Evolutionary conservation across 2,113 vertebrate genomes (phyloP).

Genomic region (Podilymbus podiceps): DNA sequence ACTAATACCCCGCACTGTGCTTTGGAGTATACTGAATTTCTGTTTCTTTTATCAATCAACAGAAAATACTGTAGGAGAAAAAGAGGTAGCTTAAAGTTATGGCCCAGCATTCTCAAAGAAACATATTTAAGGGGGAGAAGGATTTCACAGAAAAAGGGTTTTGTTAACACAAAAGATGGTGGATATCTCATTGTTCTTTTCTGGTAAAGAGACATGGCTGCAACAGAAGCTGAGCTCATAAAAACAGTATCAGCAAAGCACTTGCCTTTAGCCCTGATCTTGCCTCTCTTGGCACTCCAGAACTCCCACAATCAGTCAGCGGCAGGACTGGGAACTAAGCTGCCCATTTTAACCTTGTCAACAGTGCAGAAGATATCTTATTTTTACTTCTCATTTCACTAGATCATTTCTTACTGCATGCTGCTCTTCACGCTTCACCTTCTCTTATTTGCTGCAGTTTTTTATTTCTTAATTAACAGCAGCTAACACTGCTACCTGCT

Average conservation of each 20-base stretch:
- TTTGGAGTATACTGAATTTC: not conserved
- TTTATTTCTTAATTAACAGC: not conserved
- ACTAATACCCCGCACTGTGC: not conserved
- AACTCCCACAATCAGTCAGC: not conserved
- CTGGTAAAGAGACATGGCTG: not conserved
- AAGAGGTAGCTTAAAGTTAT: not conserved
- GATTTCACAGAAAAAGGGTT: not conserved
- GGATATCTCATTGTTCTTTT: not conserved
- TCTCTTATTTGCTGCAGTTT: not conserved
- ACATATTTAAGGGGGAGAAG: not conserved
- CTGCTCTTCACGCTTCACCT: not conserved
- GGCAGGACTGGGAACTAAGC: not conserved
- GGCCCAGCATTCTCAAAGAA: not conserved
- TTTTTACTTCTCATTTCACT: not conserved
- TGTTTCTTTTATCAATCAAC: not conserved
- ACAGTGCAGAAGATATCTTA: accelerated
- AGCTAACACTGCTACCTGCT: not conserved
- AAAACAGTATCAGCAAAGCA: not conserved
- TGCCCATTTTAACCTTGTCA: not conserved
- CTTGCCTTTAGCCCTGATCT: not conserved
- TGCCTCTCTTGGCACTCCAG: not conserved
- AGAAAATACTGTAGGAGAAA: not conserved
- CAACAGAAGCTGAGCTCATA: not conserved
- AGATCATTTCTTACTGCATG: not conserved
- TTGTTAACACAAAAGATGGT: not conserved